Base-by-base conservation (phyloP, 1,140 invertebrate species). In the Drosophila tropicalis region DNA sequence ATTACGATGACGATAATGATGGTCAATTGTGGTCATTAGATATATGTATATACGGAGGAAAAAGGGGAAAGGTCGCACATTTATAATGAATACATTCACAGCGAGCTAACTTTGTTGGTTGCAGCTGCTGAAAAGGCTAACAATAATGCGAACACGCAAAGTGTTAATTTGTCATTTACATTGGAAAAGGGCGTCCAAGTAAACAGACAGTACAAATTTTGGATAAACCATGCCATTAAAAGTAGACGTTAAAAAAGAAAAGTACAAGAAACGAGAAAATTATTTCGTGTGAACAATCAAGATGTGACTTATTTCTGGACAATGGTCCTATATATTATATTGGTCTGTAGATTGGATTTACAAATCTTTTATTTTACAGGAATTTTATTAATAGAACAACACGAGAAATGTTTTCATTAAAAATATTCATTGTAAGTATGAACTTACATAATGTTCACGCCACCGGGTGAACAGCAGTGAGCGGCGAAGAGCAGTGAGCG, bases 141-240 rank as follows among this genome's bases (percentile, higher is more conserved):
- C 73, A 73, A 73, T 67, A 61, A 57, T 77, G 67, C 29, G 17
- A 41, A 57, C 79, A 81, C 79, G 79, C 79, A 82, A 81, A 70
- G 63, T 77, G 79, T 77, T 55, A 56, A 81, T 81, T 81, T 81
- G 76, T 81, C 79, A 81, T 61, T 34, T 10, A 19, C 9, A 19
- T 12, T 12, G 22, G 58, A 32, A 7, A 58, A 17, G 15, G 13
- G 22, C 32, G 19, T 10, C 57, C 17, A 60, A 62, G 13, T 10
- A 7, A 25, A 25, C 22, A 62, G 61, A 62, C 40, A 62, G 40
- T 40, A 51, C 44, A 40, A 22, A 40, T 62, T 47, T 62, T 17
- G 40, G 19, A 62, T 40, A 34, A 22, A n/a, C 36, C 10, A 39
- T 39, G 36, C 3, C 36, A 39, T 39, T 39, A 39, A 4, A 39